Evolutionary conservation across 2,113 vertebrate species (phyloP).

Genomic region (Cyanoderma ruficeps): DNA sequence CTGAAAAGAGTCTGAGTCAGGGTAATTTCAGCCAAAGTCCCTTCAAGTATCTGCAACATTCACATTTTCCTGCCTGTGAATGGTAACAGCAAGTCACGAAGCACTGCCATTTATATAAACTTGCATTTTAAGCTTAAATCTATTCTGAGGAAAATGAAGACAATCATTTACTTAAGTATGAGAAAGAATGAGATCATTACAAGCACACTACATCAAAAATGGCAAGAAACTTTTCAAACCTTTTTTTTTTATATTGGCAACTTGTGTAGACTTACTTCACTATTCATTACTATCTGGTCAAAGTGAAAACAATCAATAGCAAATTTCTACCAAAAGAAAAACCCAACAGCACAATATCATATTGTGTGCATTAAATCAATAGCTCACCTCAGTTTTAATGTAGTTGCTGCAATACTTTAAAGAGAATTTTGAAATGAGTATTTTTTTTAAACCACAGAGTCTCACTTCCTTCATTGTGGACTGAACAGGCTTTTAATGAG

Average conservation of each 20-base stretch:
- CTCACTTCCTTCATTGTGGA: not conserved
- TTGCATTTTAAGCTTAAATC: not conserved
- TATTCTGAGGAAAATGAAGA: not conserved
- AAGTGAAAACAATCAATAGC: conserved; percentile 26
- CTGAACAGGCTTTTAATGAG: not conserved
- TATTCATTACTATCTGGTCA: not conserved
- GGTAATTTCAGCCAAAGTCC: not conserved
- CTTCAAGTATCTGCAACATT: not conserved
- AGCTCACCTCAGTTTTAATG: not conserved
- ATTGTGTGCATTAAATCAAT: conserved; percentile 22
- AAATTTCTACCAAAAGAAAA: conserved; percentile 1
- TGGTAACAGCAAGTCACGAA: not conserved
- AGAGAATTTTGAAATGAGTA: not conserved
- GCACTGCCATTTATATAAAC: not conserved
- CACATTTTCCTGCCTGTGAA: not conserved
- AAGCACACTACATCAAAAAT: not conserved
- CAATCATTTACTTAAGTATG: not conserved
- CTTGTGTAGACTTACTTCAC: not conserved
- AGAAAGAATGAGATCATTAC: not conserved
- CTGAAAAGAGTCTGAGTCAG: not conserved
- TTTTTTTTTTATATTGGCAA: conserved; percentile 1
- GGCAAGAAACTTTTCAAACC: not conserved
- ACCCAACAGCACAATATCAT: not conserved
- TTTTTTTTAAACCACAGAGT: not conserved
- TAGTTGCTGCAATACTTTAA: not conserved